Evolutionary conservation across 1,140 invertebrate species (phyloP), one percentile per base, ranked within the genome.

Genomic region (Drosophila repletoides): DNA sequence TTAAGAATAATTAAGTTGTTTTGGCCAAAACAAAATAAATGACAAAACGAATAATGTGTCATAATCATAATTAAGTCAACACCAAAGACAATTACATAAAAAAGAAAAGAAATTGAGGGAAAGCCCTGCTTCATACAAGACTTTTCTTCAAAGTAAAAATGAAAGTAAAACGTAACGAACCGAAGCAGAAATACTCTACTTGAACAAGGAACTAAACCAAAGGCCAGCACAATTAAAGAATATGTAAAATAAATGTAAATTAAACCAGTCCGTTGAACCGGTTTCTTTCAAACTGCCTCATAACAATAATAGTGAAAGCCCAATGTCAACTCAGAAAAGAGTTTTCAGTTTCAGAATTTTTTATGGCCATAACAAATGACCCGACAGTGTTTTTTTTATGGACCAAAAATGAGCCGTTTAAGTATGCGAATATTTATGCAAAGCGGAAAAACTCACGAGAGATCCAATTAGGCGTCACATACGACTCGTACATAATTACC

Each of bases 1-100:
- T 48, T 58, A 19, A 65, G 53, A 65, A 58, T 40, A n/a, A n/a
- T 9, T 9, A 38, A 26, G 36, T 51, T 61, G 36, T 33, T 3
- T 21, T 46, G 29, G 45, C 46, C 12, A 10, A 40, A 31, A 28
- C 29, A 31, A 5, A 2, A 31, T 15, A 31, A 12, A 4, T 2
- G 10, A 10, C 0, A 9, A 43, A 1, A n/a, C n/a, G 7, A 7
- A 38, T 6, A 68, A 68, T 33, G 41, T 72, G 52, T 72, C 46
- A 69, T 55, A 81, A 60, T 60, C 31, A 36, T 14, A 48, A 61
- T 55, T 5, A 36, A 66, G 33, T 14, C 29, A 38, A 61, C 31
- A 64, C n/a, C 10, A 69, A 59, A 33, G 17, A 38, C 53, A 65
- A 77, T 83, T 77, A 45, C 65, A 67, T 77, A 84, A 83, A 74